These are phyloP conservation scores for Invenusta paracnida DNA, from an alignment of 2,888 invertebrate genomes.

Conservation along the genomic window DNA sequence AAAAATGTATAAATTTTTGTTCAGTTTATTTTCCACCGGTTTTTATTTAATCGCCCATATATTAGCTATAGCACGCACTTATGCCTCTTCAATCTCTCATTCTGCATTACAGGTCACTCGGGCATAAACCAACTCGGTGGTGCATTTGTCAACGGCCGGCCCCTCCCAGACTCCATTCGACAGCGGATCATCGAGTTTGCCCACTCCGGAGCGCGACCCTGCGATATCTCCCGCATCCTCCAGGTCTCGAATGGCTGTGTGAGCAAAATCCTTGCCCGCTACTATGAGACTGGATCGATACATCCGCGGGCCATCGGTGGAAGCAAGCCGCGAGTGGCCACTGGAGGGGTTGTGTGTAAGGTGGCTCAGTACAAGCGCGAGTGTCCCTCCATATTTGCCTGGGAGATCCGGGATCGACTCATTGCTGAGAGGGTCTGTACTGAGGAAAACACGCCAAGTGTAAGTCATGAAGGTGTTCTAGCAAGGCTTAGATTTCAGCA, in stretches of 20 bases:
- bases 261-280: conserved; percentile 43
- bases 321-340: conserved; percentile 60
- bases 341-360: conserved; percentile 57
- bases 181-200: conserved; percentile 45
- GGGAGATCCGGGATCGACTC: conserved; percentile 60
- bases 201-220: conserved; percentile 45
- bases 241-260: conserved; percentile 43
- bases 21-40: too few relatives aligned
- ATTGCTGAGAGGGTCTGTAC: conserved; percentile 57
- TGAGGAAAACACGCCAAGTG: conserved; percentile 60
- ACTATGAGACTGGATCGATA: conserved; percentile 53
- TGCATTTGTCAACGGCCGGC: conserved; percentile 46
- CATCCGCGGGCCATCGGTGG: conserved; percentile 60
- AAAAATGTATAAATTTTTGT: too few relatives aligned
- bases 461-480: conserved; percentile 46
- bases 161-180: conserved; percentile 45
- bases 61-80: too few relatives aligned
- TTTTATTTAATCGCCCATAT: too few relatives aligned
- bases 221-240: conserved; percentile 45
- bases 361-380: conserved; percentile 58
- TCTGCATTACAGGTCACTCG: conserved; percentile 45
- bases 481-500: too few relatives aligned
- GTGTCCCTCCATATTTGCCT: conserved; percentile 61
- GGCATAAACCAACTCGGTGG: conserved; percentile 46
- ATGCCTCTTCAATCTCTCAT: too few relatives aligned